Conservation (phyloP, 2,797 vertebrate species). For the Gambelia wislizenii region DNA sequence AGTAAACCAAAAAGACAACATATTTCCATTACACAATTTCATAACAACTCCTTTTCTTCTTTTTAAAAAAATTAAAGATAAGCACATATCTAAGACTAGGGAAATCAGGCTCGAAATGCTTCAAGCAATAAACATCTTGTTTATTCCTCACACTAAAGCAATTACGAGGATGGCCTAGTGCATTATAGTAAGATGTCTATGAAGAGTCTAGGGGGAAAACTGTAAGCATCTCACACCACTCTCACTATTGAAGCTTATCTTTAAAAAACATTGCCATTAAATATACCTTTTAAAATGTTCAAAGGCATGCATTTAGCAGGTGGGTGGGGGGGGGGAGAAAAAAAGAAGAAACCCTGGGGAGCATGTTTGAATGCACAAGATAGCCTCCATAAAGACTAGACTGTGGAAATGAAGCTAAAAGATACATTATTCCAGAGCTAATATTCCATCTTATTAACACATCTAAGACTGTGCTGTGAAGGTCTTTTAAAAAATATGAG, state of each 20-base stretch:
- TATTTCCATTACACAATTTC: background rate
- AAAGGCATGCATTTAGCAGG: background rate
- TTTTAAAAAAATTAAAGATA: background rate
- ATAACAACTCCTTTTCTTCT: too few species aligned
- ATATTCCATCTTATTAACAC: slow-evolving; percentile 16
- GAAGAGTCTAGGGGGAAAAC: background rate
- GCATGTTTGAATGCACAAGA: slow-evolving; percentile 38
- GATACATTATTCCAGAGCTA: slow-evolving; percentile 48
- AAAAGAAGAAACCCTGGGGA: slow-evolving; percentile 21
- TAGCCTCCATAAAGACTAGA: slow-evolving; percentile 49
- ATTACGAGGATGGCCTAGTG: background rate
- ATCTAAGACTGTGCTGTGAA: background rate
- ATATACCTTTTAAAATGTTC: background rate
- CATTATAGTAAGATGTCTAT: background rate
- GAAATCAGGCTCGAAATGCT: background rate
- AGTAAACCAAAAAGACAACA: too few species aligned
- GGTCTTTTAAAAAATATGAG: background rate
- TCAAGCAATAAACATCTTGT: background rate
- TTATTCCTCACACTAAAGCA: background rate
- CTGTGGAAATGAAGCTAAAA: slow-evolving; percentile 52
- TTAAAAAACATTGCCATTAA: slow-evolving; percentile 15
- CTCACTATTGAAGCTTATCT: background rate
- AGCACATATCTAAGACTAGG: background rate
- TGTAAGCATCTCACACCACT: accelerated
- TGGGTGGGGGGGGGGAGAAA: slow-evolving; percentile 1